Evolutionary conservation across 1,140 invertebrate species (phyloP).

Genomic region (Seison nebaliae): DNA sequence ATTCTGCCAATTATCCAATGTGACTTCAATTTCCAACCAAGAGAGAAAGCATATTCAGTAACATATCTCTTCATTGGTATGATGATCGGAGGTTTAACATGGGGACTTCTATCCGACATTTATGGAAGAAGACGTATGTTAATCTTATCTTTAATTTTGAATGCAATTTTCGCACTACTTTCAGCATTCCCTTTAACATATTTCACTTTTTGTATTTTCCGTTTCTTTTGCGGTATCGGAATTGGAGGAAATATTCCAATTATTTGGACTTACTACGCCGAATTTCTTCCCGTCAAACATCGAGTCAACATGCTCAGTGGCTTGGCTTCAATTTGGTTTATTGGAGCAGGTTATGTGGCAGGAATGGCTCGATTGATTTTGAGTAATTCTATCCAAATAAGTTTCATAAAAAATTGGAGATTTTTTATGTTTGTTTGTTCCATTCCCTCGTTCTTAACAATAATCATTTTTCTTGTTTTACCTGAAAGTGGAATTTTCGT

Average conservation of each 20-base stretch:
- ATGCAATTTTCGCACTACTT: constrained; percentile 59
- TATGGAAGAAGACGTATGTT: constrained; percentile 53
- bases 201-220: constrained; percentile 57
- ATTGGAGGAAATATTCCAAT: constrained; percentile 71
- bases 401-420: constrained; percentile 55
- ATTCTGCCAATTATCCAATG: constrained; percentile 67
- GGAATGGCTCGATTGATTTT: constrained; percentile 31
- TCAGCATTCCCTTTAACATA: constrained; percentile 56
- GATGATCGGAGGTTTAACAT: constrained; percentile 67
- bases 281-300: constrained; percentile 63
- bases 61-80: constrained; percentile 37
- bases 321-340: constrained; percentile 62
- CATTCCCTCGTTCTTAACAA: constrained; percentile 41
- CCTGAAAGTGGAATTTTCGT: constrained; percentile 50
- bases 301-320: constrained; percentile 64
- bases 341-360: constrained; percentile 30
- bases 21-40: constrained; percentile 54
- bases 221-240: constrained; percentile 62
- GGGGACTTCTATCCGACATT: constrained; percentile 62
- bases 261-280: constrained; percentile 75
- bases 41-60: constrained; percentile 49
- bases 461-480: constrained; percentile 41
- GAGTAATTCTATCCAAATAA: background rate
- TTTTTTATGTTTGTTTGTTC: constrained; percentile 46
- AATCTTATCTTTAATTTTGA: constrained; percentile 59